Percentiles rank a stretch among this genome's conserved stretches.
These are phyloP conservation scores for Ageneiosus marmoratus DNA, from an alignment of 2,113 vertebrate species.

Conservation along the genomic window DNA sequence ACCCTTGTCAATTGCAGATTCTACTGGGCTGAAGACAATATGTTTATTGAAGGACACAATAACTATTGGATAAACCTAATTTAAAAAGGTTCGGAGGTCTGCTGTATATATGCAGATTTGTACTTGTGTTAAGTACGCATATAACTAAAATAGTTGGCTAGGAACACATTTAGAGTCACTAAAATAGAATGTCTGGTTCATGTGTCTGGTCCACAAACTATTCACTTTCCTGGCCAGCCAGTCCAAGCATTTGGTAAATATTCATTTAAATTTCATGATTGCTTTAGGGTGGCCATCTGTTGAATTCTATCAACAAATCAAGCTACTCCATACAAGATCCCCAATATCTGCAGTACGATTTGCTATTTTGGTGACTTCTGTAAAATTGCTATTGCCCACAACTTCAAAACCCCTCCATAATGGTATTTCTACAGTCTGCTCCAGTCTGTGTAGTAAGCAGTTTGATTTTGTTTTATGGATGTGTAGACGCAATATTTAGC, in stretches of 20 bases:
- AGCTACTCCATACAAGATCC: neutral
- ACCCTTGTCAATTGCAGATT: neutral
- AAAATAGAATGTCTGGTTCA: slow-evolving; percentile 8
- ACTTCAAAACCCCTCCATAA: neutral
- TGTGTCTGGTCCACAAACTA: slow-evolving; percentile 17
- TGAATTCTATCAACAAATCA: neutral
- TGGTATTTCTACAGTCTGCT: neutral
- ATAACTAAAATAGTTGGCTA: neutral
- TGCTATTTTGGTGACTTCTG: neutral
- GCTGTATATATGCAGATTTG: neutral
- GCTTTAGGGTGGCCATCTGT: neutral
- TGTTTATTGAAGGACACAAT: neutral
- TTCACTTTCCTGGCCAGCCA: neutral
- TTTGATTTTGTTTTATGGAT: slow-evolving; percentile 21
- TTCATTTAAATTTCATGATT: neutral
- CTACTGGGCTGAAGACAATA: neutral
- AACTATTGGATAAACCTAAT: neutral
- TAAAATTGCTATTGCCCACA: slow-evolving; percentile 15
- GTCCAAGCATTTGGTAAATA: slow-evolving; percentile 1
- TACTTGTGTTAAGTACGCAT: neutral
- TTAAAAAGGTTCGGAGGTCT: neutral
- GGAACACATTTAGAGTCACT: slow-evolving; percentile 4
- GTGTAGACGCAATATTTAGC: slow-evolving; percentile 33
- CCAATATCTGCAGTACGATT: neutral
- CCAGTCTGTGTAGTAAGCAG: neutral